Evolutionary conservation across 1,140 invertebrate species (phyloP).

Genomic region (Diploscapter pachys): DNA sequence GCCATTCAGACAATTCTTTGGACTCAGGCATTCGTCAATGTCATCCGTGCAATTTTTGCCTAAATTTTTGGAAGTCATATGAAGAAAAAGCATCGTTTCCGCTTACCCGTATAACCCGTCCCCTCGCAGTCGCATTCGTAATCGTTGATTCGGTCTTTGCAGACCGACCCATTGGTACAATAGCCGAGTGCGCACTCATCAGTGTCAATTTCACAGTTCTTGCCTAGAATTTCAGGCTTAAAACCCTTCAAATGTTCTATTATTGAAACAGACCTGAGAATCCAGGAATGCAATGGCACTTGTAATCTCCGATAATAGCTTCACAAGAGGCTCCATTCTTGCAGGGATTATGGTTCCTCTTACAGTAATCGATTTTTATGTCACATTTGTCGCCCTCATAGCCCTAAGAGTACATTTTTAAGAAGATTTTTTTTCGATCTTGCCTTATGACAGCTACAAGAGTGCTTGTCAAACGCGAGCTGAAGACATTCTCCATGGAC

Average conservation of each 20-base stretch:
- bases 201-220: slow-evolving; percentile 52
- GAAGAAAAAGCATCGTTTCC: background rate
- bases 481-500: slow-evolving; percentile 49
- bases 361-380: slow-evolving; percentile 52
- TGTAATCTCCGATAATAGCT: slow-evolving; percentile 40
- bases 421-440: too few species aligned
- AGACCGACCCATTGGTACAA: slow-evolving; percentile 47
- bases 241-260: slow-evolving; percentile 6
- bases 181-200: slow-evolving; percentile 45
- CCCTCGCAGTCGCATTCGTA: slow-evolving; percentile 52
- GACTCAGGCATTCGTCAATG: slow-evolving; percentile 48
- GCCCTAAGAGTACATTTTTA: too few species aligned
- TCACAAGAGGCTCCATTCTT: slow-evolving; percentile 50
- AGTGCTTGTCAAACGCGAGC: slow-evolving; percentile 43
- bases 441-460: slow-evolving; percentile 58
- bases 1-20: slow-evolving; percentile 45
- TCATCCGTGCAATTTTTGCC: slow-evolving; percentile 48
- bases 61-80: slow-evolving; percentile 4
- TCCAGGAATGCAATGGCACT: slow-evolving; percentile 48
- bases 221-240: slow-evolving; percentile 35
- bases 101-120: slow-evolving; percentile 44
- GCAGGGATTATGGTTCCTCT: slow-evolving; percentile 41
- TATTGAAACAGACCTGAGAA: slow-evolving; percentile 43
- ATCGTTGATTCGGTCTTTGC: slow-evolving; percentile 50
- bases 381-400: background rate